Base-by-base conservation (phyloP, 64 coral and sea anemone genomes). In the Porites australiensis region DNA sequence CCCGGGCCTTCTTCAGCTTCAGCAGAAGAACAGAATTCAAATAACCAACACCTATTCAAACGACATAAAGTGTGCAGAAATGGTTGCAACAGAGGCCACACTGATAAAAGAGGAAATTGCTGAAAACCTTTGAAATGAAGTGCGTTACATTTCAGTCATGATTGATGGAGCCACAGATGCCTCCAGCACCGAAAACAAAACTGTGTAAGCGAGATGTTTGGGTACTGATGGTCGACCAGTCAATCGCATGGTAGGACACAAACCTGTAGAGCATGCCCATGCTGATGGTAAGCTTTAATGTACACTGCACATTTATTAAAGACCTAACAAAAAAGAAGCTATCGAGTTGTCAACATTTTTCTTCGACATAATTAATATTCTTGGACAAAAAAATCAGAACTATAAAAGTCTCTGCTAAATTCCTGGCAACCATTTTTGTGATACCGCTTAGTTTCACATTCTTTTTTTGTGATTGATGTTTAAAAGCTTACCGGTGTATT, bases 11-110 rank as follows among this genome's bases (percentile, higher is more conserved):
- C 83, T 87, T 51, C 66, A 70, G 43, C 83, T 70, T 50, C 44
- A 87, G 83, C 47, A 87, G 16, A 71, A 71, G 44, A 87, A 72
- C 44, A 46, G 66, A 6, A 70, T 87, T 86, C 61, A 87, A 72
- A 87, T 87, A 48, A 87, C 45, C 63, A 73, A 73, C 18, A 87
- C 85, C 27, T 87, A 87, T 87, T 66, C 85, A 58, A 87, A 87
- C 73, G 85, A 87, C 85, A 74, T 19, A 72, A 87, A 55, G 37
- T 74, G 51, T 74, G 85, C 85, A 54, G 82, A 86, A 86, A 86
- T 86, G 82, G 61, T 85, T 63, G 55, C 82, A 67, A 50, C 82
- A 64, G 62, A 53, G 23, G 51, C 46, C n/a, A 71, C 82, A 47
- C 82, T 86, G 61, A 70, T 86, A 21, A 86, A 86, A 49, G 63